A percentile compares a stretch with the other conserved stretches of the same genome.
These are phyloP conservation scores for Sepioteuthis lessoniana DNA, from an alignment of 2,888 invertebrate species.

Conservation along the genomic window DNA sequence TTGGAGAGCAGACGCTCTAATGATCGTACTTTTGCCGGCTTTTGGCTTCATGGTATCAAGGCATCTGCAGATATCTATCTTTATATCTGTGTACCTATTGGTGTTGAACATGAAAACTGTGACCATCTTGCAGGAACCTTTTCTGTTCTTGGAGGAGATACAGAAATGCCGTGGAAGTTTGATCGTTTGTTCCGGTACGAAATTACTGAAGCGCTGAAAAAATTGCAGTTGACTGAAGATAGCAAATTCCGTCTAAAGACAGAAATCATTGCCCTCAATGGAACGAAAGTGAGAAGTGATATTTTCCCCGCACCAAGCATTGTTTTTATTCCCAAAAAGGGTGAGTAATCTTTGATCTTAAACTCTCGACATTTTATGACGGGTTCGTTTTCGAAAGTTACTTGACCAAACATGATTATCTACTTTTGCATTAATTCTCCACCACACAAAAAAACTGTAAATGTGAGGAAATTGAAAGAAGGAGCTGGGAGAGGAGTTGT, in stretches of 20 bases:
- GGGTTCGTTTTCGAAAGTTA: too few species aligned
- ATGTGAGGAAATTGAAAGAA: too few species aligned
- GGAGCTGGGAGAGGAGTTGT: too few species aligned
- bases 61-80: conserved; percentile 53
- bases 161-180: conserved; percentile 52
- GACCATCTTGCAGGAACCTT: conserved; percentile 49
- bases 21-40: conserved; percentile 56
- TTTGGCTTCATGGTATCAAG: conserved; percentile 54
- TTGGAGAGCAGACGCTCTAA: conserved; percentile 49
- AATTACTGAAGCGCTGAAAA: conserved; percentile 48
- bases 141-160: conserved; percentile 50
- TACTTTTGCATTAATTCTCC: too few species aligned
- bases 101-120: neutral
- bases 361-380: too few species aligned
- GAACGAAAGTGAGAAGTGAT: conserved; percentile 23
- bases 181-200: conserved; percentile 50
- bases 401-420: too few species aligned
- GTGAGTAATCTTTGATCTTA: neutral
- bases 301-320: conserved; percentile 49
- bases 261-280: conserved; percentile 49
- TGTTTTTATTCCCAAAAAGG: conserved; percentile 46
- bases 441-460: too few species aligned
- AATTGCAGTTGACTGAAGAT: neutral
- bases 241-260: conserved; percentile 43
- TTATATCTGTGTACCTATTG: neutral